Conservation (phyloP, 2,113 vertebrate genomes). For the Periophthalmus modestus region DNA sequence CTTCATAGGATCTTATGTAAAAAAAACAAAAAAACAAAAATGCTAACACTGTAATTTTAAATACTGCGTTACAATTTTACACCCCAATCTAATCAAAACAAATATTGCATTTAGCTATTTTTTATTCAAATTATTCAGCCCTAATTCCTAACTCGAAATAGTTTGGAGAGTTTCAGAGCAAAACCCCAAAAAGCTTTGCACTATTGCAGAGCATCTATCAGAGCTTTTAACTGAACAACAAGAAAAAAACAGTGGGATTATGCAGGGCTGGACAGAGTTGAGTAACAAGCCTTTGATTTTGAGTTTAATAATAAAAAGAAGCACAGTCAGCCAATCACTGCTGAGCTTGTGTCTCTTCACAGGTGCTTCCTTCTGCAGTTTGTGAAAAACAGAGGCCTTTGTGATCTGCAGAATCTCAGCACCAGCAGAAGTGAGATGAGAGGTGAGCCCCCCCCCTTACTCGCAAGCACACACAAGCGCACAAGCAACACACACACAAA, state of each 20-base stretch:
- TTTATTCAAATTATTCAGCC: too few species aligned
- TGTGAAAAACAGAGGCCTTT: slow-evolving; percentile 20
- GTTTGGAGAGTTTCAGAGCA: neutral
- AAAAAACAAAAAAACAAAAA: too few species aligned
- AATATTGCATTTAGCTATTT: too few species aligned
- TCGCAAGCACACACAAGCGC: too few species aligned
- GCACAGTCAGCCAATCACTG: slow-evolving; percentile 6
- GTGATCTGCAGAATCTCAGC: slow-evolving; percentile 20
- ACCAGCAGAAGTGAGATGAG: neutral
- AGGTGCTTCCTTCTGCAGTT: slow-evolving; percentile 34
- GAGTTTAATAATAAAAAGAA: slow-evolving; percentile 5
- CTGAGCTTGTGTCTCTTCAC: slow-evolving; percentile 20
- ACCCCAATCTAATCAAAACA: too few species aligned
- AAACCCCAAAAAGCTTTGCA: neutral
- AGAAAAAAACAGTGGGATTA: neutral
- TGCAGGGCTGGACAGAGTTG: neutral
- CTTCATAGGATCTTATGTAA: too few species aligned
- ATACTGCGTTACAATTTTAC: too few species aligned
- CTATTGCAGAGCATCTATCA: neutral
- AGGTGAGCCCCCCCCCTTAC: neutral
- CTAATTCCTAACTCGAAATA: neutral
- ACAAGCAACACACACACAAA: too few species aligned
- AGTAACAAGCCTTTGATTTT: slow-evolving; percentile 1
- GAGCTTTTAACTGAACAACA: neutral
- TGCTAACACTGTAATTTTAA: too few species aligned